Evolutionary conservation across 2,888 invertebrate genomes (phyloP), one percentile per base, ranked within the genome.

Genomic region (Nomada fabriciana): DNA sequence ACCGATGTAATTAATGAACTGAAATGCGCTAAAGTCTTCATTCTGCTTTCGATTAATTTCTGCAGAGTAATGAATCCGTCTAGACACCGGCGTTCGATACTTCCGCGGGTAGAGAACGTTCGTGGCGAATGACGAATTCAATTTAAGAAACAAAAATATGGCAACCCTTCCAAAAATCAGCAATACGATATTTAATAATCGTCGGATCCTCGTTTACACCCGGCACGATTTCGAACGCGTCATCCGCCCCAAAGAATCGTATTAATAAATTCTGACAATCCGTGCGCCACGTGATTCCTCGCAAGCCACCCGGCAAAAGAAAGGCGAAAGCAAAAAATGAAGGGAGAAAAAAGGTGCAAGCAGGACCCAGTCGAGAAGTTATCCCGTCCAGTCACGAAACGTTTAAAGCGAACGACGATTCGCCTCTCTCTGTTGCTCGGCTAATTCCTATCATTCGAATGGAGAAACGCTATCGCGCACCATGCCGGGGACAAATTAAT

Each of bases 401-500:
- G 10, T 47, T 73, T 61, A 61, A 73, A 20, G 11, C 60, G 23
- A 23, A 52, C n/a, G 43, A 52, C 13, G 25, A 29, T 43, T 18
- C 11, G 20, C 42, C n/a, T 15, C 55, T n/a, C 20, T 10, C 23
- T n/a, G 7, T n/a, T 59, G 53, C 42, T 47, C 47, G 29, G 29
- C 55, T 23, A 52, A 65, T 72, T 72, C 65, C 42, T 74, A 47
- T 47, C 53, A 36, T 23, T 43, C 18, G 60, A 15, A 60, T 10
- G 11, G 43, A 23, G 61, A 23, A 57, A 25, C 23, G 53, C 4
- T 25, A 20, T 13, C 23, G 50, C 3, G 11, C 61, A 9, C n/a
- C 64, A 36, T 23, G 18, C 23, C 60, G 50, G 42, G 69, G 77
- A 83, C 77, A 80, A 81, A 83, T 84, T 80, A 84, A 84, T 83